Evolutionary conservation across 2,113 vertebrate species (phyloP).

Genomic region (Deroptyus accipitrinus): DNA sequence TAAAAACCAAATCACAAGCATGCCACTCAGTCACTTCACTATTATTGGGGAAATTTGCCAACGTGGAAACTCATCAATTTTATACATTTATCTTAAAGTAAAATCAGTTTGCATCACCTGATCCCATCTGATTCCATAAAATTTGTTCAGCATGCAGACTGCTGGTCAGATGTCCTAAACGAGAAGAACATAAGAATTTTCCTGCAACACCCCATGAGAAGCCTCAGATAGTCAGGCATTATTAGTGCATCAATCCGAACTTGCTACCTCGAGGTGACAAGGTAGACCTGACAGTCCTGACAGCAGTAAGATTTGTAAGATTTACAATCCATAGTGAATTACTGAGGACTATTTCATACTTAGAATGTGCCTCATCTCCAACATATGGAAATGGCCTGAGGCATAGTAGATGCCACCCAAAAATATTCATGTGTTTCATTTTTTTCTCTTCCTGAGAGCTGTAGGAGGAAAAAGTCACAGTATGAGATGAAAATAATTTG

Average conservation of each 20-base stretch:
- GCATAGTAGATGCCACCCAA: neutral
- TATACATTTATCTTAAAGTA: neutral
- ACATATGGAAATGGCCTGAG: neutral
- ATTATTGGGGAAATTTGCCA: neutral
- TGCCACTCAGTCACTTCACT: neutral
- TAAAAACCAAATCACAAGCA: neutral
- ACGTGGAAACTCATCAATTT: neutral
- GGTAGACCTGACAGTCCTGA: neutral
- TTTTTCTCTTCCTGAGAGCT: neutral
- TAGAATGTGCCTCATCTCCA: neutral
- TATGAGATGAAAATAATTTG: neutral
- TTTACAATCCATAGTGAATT: neutral
- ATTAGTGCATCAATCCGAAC: neutral
- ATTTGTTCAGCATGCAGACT: neutral
- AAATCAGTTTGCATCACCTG: neutral
- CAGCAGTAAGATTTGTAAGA: neutral
- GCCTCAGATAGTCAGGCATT: neutral
- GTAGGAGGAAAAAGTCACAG: neutral
- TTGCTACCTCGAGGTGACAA: neutral
- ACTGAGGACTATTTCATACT: neutral
- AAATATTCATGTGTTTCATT: neutral
- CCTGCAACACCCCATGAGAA: neutral
- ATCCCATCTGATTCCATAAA: neutral
- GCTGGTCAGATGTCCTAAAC: neutral
- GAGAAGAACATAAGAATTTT: neutral